Conservation (phyloP, 2,888 invertebrate species). For the Hirudinaria manillensis region DNA sequence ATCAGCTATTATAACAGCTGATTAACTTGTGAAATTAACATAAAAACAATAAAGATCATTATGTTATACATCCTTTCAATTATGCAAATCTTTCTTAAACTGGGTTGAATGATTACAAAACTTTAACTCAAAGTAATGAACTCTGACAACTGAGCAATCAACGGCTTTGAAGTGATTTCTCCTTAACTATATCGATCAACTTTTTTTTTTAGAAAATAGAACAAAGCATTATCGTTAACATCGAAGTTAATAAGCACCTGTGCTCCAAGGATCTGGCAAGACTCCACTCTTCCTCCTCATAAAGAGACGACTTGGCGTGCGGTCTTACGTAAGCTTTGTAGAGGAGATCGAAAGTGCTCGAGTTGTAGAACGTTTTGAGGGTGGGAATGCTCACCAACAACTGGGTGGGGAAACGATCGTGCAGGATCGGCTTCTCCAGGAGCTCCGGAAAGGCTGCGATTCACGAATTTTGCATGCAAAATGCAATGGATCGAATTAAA, state of each 20-base stretch:
- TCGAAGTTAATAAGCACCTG: background rate
- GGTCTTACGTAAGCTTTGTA: conserved; percentile 6
- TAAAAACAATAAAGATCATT: too few relatives aligned
- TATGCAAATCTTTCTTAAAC: too few relatives aligned
- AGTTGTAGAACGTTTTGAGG: background rate
- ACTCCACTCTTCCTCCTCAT: background rate
- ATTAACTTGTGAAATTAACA: too few relatives aligned
- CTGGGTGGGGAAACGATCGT: background rate
- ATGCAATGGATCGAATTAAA: background rate
- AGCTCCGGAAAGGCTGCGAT: conserved; percentile 7
- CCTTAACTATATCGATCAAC: too few relatives aligned
- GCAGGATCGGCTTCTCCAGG: background rate
- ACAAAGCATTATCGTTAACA: too few relatives aligned
- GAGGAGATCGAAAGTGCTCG: conserved; percentile 5
- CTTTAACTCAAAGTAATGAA: too few relatives aligned
- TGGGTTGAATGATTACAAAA: too few relatives aligned
- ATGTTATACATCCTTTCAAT: too few relatives aligned
- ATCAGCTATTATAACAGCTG: too few relatives aligned
- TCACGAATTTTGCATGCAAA: background rate
- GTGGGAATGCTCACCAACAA: background rate
- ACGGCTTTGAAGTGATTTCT: too few relatives aligned
- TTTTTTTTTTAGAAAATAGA: too few relatives aligned
- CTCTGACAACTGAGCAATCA: too few relatives aligned
- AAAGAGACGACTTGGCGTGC: background rate
- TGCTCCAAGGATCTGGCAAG: background rate